These are phyloP conservation scores for Sinocyclocheilus anophthalmus DNA, from an alignment of 2,113 vertebrate species.

Conservation along the genomic window DNA sequence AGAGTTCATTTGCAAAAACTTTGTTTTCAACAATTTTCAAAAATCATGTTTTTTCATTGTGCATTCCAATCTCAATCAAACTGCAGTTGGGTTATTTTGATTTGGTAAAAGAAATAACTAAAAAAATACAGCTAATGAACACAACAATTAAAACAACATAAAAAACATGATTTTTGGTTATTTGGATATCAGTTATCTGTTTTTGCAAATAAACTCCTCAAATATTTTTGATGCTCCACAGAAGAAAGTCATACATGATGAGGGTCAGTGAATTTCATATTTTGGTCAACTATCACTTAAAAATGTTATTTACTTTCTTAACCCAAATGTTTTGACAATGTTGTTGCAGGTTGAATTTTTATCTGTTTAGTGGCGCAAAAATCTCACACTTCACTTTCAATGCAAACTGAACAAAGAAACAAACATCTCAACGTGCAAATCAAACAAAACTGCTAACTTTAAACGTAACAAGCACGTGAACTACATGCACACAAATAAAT, in stretches of 20 bases:
- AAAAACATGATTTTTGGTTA: no score
- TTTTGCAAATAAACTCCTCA: no score
- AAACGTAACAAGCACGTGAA: background rate
- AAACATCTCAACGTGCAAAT: background rate
- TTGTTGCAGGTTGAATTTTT: background rate
- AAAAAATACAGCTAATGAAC: no score
- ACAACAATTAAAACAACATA: background rate
- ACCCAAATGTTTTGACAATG: background rate
- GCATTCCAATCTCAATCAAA: no score
- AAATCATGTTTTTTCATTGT: no score
- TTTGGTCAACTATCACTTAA: background rate
- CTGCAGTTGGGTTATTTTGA: no score
- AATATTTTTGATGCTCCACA: background rate
- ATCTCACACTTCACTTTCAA: background rate
- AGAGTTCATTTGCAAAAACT: no score
- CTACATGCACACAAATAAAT: background rate
- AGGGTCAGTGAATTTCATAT: no score
- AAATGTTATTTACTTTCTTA: background rate
- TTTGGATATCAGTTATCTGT: no score
- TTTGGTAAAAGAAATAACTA: no score
- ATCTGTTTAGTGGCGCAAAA: background rate
- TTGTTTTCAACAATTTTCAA: no score
- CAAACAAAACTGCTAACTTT: background rate
- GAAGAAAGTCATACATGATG: background rate
- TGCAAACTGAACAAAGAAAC: slow-evolving; percentile 16